Evolutionary conservation across 2,797 vertebrate genomes (phyloP), one percentile per base, ranked within the genome.

Genomic region (Silurus lanzhouensis): DNA sequence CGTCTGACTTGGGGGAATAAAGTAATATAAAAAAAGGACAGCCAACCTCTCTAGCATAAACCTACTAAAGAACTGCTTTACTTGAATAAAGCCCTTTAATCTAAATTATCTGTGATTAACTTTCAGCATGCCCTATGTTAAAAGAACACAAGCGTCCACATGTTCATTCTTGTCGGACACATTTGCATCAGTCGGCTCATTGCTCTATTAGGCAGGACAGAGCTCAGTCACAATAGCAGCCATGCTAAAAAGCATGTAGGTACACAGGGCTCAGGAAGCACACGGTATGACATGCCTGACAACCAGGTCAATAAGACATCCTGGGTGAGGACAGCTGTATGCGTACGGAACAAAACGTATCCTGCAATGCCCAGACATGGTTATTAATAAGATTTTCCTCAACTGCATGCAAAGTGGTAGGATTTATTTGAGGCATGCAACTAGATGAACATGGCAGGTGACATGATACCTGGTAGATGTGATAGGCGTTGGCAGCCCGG

Each of bases 401-500:
- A 67, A 77, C 27, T 67, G 22, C 63, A 68, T 57, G 77, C 6
- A 22, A 52, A 48, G n/a, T 79, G 52, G n/a, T 83, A 48, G 84
- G 27, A 25, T 57, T 58, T 80, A 81, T 17, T n/a, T 10, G 5
- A 7, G 20, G 17, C 10, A 55, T 78, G 15, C 1, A 14, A 8
- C 63, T n/a, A 64, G 19, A 66, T 14, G 78, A 4, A 52, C 17
- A 58, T n/a, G 10, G 52, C 14, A 20, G 58, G 48, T 19, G 22
- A 70, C 14, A 58, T 6, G 3, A 70, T 92, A 98, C 98, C 96
- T 99, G 98, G 92, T 99, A 99, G 87, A 99, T 98, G 38, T 99
- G 97, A 93, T 98, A 99, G 7, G 98, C 96, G 48, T 97, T 99
- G 46, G 97, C 96, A 85, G 97, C 96, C 91, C 96, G 95, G 88